These are phyloP conservation scores for Formicarius rufipectus DNA, from an alignment of 2,113 vertebrate genomes.

Conservation along the genomic window DNA sequence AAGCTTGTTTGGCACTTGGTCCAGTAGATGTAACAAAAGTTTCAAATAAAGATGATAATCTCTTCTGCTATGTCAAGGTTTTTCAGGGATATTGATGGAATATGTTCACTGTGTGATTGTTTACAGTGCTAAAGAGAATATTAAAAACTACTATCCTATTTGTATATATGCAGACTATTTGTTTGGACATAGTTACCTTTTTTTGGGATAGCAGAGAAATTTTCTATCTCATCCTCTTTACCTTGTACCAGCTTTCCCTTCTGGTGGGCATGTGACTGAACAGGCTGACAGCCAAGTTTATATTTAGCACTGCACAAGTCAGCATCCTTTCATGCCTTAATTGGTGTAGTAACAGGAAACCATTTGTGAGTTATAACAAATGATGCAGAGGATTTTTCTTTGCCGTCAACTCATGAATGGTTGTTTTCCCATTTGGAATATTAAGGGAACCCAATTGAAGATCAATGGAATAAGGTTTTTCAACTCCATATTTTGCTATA, in stretches of 20 bases:
- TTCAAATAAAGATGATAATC: background rate
- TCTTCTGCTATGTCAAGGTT: background rate
- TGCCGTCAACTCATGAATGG: background rate
- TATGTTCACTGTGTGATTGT: background rate
- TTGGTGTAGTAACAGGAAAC: slow-evolving; percentile 27
- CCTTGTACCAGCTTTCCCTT: background rate
- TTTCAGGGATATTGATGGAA: background rate
- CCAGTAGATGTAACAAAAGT: background rate
- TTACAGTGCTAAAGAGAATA: background rate
- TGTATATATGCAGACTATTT: background rate
- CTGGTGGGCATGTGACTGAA: background rate
- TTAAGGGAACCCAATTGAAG: background rate
- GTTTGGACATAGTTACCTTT: background rate
- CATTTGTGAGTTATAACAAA: background rate
- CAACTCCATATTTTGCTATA: background rate
- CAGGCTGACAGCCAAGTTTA: background rate
- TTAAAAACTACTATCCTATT: background rate
- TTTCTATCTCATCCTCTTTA: background rate
- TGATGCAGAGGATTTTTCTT: background rate
- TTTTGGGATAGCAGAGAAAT: background rate
- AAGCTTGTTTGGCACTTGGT: background rate
- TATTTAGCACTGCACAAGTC: slow-evolving; percentile 45
- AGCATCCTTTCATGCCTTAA: slow-evolving; percentile 27
- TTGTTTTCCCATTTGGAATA: background rate
- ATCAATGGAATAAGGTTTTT: background rate